Evolutionary conservation across 53 echinoderm and acorn worm species (phyloP), one percentile per base, ranked within the genome.

Genomic region (Mesocentrotus franciscanus): DNA sequence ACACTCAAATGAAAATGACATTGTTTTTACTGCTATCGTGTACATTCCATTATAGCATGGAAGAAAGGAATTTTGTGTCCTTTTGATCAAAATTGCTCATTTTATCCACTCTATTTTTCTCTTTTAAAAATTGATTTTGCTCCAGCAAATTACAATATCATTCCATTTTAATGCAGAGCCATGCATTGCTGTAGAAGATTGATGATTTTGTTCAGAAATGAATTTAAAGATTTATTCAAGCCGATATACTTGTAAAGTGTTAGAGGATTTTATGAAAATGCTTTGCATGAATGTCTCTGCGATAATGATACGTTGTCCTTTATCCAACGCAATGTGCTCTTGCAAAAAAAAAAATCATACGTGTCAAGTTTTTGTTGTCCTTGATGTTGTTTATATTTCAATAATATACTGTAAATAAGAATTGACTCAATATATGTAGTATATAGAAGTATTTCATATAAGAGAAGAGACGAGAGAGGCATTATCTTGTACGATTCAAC

Each of bases 321-420:
- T 87, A 87, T 87, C 58, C 56, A 56, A 29, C 26, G 87, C 87
- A 14, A 58, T 58, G 58, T 87, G 56, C 87, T 87, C 87, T 87
- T 87, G 87, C 87, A 57, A 87, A 87, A 26, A 87, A 84, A 84
- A 58, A 57, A 87, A 57, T 10, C 12, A 87, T 87, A 58, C 56
- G 26, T 57, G 87, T 87, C 58, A 58, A 58, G 58, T 26, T 87
- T 85, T 87, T 87, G 58, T 87, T 87, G 87, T 87, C 87, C 15
- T 87, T 29, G 55, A 84, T 55, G 87, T 91, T 91, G 66, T 91
- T 71, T 92, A 92, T 70, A 92, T 92, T 72, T 92, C 92, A 71
- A 71, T 92, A 71, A 72, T 92, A 70, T 92, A 55, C 56, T 92
- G 92, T 92, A 92, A 39, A 92, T 92, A 92, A 66, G 70, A 91